Base-by-base conservation (phyloP, 2,113 vertebrate genomes). In the Leptodactylus fuscus region DNA sequence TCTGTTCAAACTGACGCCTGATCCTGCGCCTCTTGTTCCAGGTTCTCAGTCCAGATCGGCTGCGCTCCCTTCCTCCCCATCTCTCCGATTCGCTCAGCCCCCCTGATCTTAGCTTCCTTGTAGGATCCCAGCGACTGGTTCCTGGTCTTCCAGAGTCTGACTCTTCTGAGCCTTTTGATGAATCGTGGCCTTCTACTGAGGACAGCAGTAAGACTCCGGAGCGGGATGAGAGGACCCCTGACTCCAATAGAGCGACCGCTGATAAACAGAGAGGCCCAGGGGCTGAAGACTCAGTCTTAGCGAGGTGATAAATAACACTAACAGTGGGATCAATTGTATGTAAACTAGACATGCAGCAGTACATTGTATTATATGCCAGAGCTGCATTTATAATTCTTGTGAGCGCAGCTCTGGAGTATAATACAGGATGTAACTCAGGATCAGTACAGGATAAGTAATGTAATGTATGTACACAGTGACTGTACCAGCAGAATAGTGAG, bases 161-260 rank as follows among this genome's bases (percentile, higher is more conserved):
- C 41, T 87, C 81, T 62, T 70, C 90, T n/a, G 89, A 90, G 62
- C 90, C 83, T 53, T 94, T 90, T 81, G 87, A 90, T 16, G 94
- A 95, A 29, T 94, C 92, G 22, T 95, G 95, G 95, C 91, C 93
- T 1, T 95, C 92, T 6, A 90, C 91, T 12, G 94, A 93, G 11
- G 87, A 77, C 4, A 85, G 87, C 74, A 46, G 87, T 24, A 62
- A 73, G 77, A 82, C 82, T 20, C 81, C 85, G 36, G 87, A 90
- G 55, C 65, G 53, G 49, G 83, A 67, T 20, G 48, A 53, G 44
- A 24, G 1, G 44, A 6, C 16, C 11, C 6, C 11, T n/a, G 15
- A 6, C 4, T 3, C 32, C 16, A 34, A 4, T 3, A 7, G 1
- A 0, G 27, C 13, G 27, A 73, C 13, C 27, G 51, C 88, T 87